Conservation (phyloP, 1,140 invertebrate genomes). For the Triops longicaudatus region DNA sequence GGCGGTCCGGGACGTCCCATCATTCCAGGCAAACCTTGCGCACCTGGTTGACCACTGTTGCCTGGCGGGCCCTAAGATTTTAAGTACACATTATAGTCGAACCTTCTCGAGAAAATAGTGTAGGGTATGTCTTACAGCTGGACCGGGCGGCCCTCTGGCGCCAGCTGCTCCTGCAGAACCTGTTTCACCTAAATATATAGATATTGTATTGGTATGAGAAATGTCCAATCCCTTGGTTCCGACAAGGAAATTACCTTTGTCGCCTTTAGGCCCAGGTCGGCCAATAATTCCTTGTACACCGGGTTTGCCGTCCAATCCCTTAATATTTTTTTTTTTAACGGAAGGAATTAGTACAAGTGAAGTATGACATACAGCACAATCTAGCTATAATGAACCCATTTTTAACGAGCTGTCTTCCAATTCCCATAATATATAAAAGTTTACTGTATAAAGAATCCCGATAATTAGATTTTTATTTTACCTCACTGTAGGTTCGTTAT, state of each 20-base stretch:
- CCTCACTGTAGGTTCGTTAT: too few relatives aligned
- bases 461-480: too few relatives aligned
- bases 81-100: not conserved
- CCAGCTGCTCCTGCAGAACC: conserved; percentile 43
- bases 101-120: not conserved
- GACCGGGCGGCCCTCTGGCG: conserved; percentile 38
- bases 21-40: conserved; percentile 35
- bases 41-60: conserved; percentile 41
- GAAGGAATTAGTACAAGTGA: not conserved
- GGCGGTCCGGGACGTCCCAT: not conserved
- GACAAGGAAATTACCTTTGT: conserved; percentile 18
- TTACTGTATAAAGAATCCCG: too few relatives aligned
- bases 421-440: too few relatives aligned
- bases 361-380: too few relatives aligned
- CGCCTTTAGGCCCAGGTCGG: conserved; percentile 39
- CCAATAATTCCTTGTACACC: conserved; percentile 37
- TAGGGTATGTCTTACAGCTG: conserved; percentile 32
- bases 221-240: not conserved
- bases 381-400: too few relatives aligned
- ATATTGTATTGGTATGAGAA: not conserved
- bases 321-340: not conserved
- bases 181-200: conserved; percentile 37
- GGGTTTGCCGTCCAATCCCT: conserved; percentile 32
- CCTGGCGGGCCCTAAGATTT: conserved; percentile 38
- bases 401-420: too few relatives aligned